Evolutionary conservation across 2,888 invertebrate species (phyloP).

Genomic region (Hyposoter didymator): DNA sequence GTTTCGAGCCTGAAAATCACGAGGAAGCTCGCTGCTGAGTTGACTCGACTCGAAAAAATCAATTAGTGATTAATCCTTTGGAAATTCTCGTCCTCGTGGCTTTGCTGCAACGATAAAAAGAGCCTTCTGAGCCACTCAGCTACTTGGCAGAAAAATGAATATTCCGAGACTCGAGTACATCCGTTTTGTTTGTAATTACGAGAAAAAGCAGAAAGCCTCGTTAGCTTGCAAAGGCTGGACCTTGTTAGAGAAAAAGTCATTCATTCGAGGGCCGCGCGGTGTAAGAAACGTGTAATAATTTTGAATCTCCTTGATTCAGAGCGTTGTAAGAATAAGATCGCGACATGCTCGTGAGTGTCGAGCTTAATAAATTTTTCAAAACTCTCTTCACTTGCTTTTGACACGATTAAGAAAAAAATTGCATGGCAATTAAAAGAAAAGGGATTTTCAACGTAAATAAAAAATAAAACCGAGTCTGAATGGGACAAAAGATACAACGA

Average conservation of each 20-base stretch:
- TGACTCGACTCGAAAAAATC: not conserved
- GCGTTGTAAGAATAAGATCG: not conserved
- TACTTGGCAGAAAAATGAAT: not conserved
- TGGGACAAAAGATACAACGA: conserved; percentile 19
- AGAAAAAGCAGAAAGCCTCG: not conserved
- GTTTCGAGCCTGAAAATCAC: not conserved
- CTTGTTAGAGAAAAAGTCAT: not conserved
- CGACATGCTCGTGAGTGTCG: not conserved
- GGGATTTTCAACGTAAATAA: conserved; percentile 14
- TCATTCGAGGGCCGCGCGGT: not conserved
- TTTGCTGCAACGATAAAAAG: not conserved
- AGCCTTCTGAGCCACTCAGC: not conserved
- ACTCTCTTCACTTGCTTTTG: conserved; percentile 33
- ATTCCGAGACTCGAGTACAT: not conserved
- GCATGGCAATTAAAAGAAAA: conserved; percentile 27
- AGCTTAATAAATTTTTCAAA: conserved; percentile 12
- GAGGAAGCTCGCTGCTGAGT: not conserved
- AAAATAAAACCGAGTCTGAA: conserved; percentile 28
- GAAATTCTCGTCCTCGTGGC: not conserved
- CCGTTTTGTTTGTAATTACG: not conserved
- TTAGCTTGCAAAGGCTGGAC: not conserved
- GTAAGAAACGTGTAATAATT: not conserved
- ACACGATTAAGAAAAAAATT: conserved; percentile 22
- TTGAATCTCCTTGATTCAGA: not conserved
- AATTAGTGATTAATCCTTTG: not conserved